Evolutionary conservation across 2,113 vertebrate genomes (phyloP), one percentile per base, ranked within the genome.

Genomic region (Salvelinus alpinus): DNA sequence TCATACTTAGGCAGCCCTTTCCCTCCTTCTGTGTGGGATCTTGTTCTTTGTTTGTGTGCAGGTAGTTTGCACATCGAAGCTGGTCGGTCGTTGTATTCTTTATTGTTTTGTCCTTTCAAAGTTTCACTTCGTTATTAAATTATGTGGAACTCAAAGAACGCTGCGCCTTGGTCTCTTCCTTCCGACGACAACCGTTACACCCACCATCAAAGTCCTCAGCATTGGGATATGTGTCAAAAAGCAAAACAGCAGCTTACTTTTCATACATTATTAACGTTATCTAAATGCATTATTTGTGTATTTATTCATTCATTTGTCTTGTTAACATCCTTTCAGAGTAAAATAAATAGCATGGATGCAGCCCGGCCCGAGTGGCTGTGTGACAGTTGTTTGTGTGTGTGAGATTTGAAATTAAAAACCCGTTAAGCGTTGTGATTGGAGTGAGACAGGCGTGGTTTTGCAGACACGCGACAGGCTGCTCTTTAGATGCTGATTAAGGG

Each of bases 401-500:
- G 54, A 66, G 71, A 91, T 92, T 90, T 91, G 87, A 93, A 92
- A 34, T 34, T 91, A 91, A 91, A 90, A 86, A 82, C 84, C 84
- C 65, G 25, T 27, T 27, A 24, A 9, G 85, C 86, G 67, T 85
- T 74, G 76, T 89, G 91, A 91, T 91, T 87, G 90, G 89, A 91
- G 89, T 14, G 87, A 87, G 91, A 91, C 90, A 82, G 89, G 82
- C 87, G 84, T 76, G n/a, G 64, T 84, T 87, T 80, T 34, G 31
- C 76, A 88, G 91, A 88, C 90, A 85, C 88, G 87, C 85, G 80
- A 78, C 77, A 22, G 67, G 79, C 59, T 84, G 73, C 87, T 84
- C 87, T 88, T 85, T 88, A 86, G 88, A 86, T 87, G 87, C 93
- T 94, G 92, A 93, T 94, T 93, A 94, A 90, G 90, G 88, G 92